phyloP scores from a whole-genome alignment of 2,888 invertebrate species.

The Caenorhabditis sp. region DNA sequence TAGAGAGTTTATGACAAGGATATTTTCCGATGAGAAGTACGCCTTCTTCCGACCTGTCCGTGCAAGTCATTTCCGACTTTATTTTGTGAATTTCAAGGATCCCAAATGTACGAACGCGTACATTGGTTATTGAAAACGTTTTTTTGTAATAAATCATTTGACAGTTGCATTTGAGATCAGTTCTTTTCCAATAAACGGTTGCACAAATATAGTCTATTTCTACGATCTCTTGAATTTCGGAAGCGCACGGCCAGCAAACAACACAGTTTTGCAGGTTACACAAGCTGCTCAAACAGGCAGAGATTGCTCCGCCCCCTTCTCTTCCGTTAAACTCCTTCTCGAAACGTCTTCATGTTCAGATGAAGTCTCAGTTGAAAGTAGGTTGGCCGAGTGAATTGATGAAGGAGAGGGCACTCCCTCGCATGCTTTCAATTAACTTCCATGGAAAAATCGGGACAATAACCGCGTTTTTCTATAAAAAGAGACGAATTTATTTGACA shows the following conservation, averaged over 20 bases:
- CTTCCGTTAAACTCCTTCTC: not conserved
- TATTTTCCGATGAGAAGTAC: conserved; percentile 32
- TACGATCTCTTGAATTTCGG: conserved; percentile 10
- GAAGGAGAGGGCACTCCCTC: no score
- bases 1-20: conserved; percentile 26
- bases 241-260: conserved; percentile 24
- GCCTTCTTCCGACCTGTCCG: conserved; percentile 44
- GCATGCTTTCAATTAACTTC: no score
- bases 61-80: conserved; percentile 43
- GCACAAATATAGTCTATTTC: conserved; percentile 1
- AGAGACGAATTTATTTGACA: no score
- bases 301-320: not conserved
- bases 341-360: not conserved
- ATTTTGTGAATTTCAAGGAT: conserved; percentile 55
- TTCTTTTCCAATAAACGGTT: not conserved
- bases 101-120: conserved; percentile 40
- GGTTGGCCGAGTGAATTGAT: no score
- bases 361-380: no score
- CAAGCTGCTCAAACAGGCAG: conserved; percentile 28
- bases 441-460: no score
- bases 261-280: not conserved
- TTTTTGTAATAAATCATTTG: not conserved
- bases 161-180: not conserved
- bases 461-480: no score
- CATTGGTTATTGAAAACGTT: conserved; percentile 12